phyloP scores from a whole-genome alignment of 2,113 vertebrate genomes.

The Lepus europaeus region DNA sequence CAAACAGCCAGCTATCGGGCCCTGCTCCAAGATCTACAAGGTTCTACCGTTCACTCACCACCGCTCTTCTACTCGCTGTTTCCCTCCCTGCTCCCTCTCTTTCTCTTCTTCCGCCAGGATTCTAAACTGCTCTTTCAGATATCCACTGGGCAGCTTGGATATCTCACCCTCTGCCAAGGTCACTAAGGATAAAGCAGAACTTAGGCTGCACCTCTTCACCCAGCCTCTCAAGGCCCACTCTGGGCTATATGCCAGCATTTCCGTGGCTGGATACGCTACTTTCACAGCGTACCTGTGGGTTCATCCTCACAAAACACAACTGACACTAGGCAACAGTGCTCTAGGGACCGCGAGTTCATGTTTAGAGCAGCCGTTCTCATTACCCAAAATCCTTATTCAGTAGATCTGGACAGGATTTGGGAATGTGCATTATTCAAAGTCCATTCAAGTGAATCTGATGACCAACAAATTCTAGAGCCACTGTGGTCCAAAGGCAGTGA shows the following conservation, averaged over 20 bases:
- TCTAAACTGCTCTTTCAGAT: not conserved
- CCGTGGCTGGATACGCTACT: not conserved
- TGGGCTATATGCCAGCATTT: not conserved
- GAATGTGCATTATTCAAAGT: not conserved
- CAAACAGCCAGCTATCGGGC: not conserved
- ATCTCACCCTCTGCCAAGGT: not conserved
- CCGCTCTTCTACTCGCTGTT: not conserved
- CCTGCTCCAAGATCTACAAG: not conserved
- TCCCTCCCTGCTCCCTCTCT: not conserved
- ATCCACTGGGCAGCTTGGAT: too few relatives aligned
- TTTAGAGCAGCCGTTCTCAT: not conserved
- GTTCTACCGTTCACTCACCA: not conserved
- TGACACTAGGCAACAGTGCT: not conserved
- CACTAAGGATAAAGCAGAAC: not conserved
- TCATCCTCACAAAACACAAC: not conserved
- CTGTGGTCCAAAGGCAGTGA: not conserved
- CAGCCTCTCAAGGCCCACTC: rapidly evolving
- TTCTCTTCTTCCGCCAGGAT: not conserved
- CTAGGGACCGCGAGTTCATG: not conserved
- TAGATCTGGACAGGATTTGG: not conserved
- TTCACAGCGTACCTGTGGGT: rapidly evolving
- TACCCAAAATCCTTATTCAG: not conserved
- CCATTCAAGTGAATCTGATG: not conserved
- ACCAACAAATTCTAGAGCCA: not conserved
- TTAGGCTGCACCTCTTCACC: too few relatives aligned